Base-by-base conservation (phyloP, 2,888 invertebrate genomes). In the Limnephilus lunatus region DNA sequence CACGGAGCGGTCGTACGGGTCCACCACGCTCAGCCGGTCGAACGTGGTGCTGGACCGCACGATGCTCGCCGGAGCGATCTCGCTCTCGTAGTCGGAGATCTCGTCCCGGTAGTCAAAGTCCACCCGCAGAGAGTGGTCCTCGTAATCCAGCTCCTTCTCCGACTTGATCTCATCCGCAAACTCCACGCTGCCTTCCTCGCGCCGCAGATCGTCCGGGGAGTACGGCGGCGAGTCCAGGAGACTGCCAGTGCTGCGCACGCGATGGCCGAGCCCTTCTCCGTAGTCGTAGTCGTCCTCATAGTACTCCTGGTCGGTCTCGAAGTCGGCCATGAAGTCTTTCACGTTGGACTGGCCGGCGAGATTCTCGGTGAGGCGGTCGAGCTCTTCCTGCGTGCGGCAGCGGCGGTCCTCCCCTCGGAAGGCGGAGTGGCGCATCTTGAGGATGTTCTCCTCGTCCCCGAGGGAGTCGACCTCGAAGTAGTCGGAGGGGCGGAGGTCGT, bases 281-380 rank as follows among this genome's bases (percentile, higher is more conserved):
- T 93, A 93, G 87, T 93, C 93, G 87, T 93, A 93, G 53, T 93
- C 93, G 81, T 93, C 93, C 44, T 93, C 93, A 81, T 93, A 92
- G 81, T 93, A 93, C 89, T 93, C 93, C 39, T 93, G 90, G 31
- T 93, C 92, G 3, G 89, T 92, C 31, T 91, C 89, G 35, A 92
- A 90, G 85, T 92, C 91, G 15, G 89, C 92, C 93, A 93, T 93
- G 89, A 93, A 93, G 86, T 93, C 93, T 15, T 85, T 90, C 32
- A 92, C 92, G 31, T 83, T 80, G 7, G 86, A 31, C 44, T 86
- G 90, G 7, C 86, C 91, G 53, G n/a, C n/a, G n/a, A n/a, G n/a
- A n/a, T 82, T 89, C 32, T 88, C 44, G n/a, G 91, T 91, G 30
- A 92, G 90, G 9, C 92, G 86, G 53, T 91, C 91, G 68, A 92